Conservation (phyloP, 1,140 invertebrate genomes). For the Hyphantria cunea region DNA sequence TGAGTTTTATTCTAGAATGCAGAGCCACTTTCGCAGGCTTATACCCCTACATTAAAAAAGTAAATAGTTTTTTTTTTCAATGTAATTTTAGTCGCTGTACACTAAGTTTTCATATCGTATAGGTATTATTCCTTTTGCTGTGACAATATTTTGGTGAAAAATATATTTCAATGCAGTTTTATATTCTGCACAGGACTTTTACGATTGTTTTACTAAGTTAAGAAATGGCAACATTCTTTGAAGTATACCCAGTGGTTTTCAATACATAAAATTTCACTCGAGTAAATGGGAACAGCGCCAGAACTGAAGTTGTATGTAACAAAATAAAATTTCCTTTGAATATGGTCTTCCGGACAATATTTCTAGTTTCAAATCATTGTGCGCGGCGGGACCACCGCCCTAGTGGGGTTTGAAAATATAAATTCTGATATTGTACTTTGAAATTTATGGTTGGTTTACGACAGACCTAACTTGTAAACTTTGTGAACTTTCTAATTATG, state of each 20-base stretch:
- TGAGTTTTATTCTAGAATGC: too few relatives aligned
- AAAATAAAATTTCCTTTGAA: constrained; percentile 19
- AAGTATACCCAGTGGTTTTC: constrained; percentile 13
- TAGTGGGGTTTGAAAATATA: constrained; percentile 18
- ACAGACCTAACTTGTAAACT: constrained; percentile 5
- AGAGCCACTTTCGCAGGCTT: too few relatives aligned
- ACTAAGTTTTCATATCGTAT: neutral
- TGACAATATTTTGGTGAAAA: neutral
- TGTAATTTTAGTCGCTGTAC: too few relatives aligned
- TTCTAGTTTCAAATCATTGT: constrained; percentile 27
- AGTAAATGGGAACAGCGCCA: constrained; percentile 21
- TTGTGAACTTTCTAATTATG: too few relatives aligned
- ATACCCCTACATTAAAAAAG: too few relatives aligned
- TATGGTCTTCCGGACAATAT: constrained; percentile 21
- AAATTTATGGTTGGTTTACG: constrained; percentile 15
- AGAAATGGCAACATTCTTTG: constrained; percentile 11
- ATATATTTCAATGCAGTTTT: neutral
- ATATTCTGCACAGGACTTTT: neutral
- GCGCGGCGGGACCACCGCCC: constrained; percentile 8
- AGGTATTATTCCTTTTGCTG: neutral
- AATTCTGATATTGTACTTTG: constrained; percentile 13
- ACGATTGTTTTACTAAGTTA: neutral
- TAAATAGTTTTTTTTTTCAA: too few relatives aligned
- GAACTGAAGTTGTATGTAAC: constrained; percentile 28
- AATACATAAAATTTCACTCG: constrained; percentile 30